Evolutionary conservation across 1,140 invertebrate species (phyloP), one percentile per base, ranked within the genome.

Genomic region (Phthorimaea operculella): DNA sequence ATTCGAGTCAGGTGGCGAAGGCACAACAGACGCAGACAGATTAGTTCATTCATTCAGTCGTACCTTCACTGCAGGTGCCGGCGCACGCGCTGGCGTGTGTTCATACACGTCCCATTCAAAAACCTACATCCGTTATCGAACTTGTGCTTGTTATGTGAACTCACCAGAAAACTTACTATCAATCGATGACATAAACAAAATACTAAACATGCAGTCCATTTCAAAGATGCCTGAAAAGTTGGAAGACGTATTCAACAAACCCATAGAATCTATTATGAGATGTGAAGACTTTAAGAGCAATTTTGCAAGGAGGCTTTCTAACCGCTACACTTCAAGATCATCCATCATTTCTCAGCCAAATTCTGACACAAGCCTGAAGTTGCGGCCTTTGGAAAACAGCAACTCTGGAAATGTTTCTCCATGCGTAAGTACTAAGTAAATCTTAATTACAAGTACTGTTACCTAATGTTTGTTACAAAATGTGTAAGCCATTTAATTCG

Each of bases 281-380:
- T 82, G 79, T 64, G 79, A 84, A 59, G 78, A 84, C 56, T 84
- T 84, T 52, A 84, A 84, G 57, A 84, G 81, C 54, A 84, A 83
- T 67, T 84, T 84, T 57, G 81, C 81, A 0, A 74, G 81, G 54
- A 80, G 70, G 52, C 74, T 84, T 39, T 84, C 81, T 14, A 83
- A 81, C 66, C 68, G 81, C 28, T 84, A 79, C 53, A 76, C 64
- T 53, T 70, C 76, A 54, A 72, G 68, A 55, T 65, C 76, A 14
- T 65, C 73, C 12, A 52, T 66, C 18, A 28, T 28, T 4, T 56
- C 58, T 17, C 62, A 55, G 42, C 52, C 69, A n/a, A 75, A 64
- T 45, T 66, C 70, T 58, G 74, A 76, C 48, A 59, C 52, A 39
- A 53, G 64, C 10, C 54, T 79, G 55, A 81, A 81, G 58, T 50